A percentile compares a stretch with the other conserved stretches of the same genome.
Evolutionary conservation across 2,113 vertebrate genomes (phyloP).

Genomic region (Thinocorus orbignyianus): DNA sequence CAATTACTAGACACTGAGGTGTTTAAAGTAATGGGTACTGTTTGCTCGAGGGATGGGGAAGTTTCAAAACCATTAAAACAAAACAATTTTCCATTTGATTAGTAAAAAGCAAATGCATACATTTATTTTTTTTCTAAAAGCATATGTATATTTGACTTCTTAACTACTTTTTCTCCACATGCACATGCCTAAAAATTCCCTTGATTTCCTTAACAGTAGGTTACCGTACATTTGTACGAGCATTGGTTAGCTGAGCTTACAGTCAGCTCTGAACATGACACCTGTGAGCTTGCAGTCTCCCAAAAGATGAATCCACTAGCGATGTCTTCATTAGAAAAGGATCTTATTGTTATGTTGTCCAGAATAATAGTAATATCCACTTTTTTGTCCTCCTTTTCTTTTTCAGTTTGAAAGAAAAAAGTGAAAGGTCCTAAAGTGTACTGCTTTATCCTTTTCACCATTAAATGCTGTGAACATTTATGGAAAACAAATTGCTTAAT

Average conservation of each 20-base stretch:
- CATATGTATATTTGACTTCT: conserved; percentile 13
- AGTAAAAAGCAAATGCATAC: conserved; percentile 59
- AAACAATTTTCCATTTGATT: conserved; percentile 78
- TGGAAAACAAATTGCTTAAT: not conserved
- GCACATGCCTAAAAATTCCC: not conserved
- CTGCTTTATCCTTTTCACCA: not conserved
- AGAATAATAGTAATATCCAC: not conserved
- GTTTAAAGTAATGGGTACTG: conserved; percentile 80
- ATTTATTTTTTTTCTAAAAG: conserved; percentile 35
- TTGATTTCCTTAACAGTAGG: conserved; percentile 16
- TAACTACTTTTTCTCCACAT: conserved; percentile 21
- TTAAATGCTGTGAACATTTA: not conserved
- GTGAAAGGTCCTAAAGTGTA: not conserved
- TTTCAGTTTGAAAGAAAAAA: not conserved
- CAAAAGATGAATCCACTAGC: conserved; percentile 21
- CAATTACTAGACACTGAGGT: conserved; percentile 80
- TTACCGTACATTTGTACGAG: not conserved
- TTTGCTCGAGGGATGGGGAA: conserved; percentile 74
- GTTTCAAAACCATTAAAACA: conserved; percentile 74
- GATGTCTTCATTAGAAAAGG: not conserved
- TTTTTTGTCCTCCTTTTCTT: not conserved
- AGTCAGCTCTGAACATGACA: conserved; percentile 19
- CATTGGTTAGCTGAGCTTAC: not conserved
- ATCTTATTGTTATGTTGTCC: not conserved
- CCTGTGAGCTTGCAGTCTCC: not conserved